Percentiles rank a stretch among this genome's conserved stretches.
phyloP scores from a whole-genome alignment of 53 echinoderm and acorn worm genomes.

The Antedon mediterranea region DNA sequence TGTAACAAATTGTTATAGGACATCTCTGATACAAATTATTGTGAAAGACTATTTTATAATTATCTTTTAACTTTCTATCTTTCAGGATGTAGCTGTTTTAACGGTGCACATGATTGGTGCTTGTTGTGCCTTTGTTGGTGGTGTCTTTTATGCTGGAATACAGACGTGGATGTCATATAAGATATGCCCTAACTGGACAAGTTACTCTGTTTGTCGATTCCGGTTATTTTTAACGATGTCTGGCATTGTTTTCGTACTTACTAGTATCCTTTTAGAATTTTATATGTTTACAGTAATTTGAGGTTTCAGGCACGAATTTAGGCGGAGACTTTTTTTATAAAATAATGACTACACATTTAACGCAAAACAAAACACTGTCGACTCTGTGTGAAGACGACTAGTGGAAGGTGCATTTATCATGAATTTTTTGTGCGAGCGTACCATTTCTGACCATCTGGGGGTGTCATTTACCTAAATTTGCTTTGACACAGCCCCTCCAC shows the following conservation, averaged over 20 bases:
- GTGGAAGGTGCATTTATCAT: no score
- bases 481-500: no score
- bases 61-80: neutral
- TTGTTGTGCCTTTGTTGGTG: slow-evolving; percentile 31
- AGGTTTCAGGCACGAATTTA: neutral
- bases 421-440: no score
- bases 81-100: slow-evolving; percentile 51
- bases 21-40: no score
- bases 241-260: neutral
- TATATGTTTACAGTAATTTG: neutral
- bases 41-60: no score
- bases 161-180: slow-evolving; percentile 61
- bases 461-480: no score
- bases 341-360: no score
- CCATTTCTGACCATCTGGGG: no score
- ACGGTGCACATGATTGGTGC: slow-evolving; percentile 67
- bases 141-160: slow-evolving; percentile 31
- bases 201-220: slow-evolving; percentile 23
- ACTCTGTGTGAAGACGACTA: no score
- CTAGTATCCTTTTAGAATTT: neutral
- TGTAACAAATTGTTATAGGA: no score
- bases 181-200: slow-evolving; percentile 36
- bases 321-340: neutral
- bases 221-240: slow-evolving; percentile 33
- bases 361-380: no score